Evolutionary conservation across 30 jellyfish, hydroid and myxozoan genomes (phyloP).

Genomic region (Cassiopea xamachana): DNA sequence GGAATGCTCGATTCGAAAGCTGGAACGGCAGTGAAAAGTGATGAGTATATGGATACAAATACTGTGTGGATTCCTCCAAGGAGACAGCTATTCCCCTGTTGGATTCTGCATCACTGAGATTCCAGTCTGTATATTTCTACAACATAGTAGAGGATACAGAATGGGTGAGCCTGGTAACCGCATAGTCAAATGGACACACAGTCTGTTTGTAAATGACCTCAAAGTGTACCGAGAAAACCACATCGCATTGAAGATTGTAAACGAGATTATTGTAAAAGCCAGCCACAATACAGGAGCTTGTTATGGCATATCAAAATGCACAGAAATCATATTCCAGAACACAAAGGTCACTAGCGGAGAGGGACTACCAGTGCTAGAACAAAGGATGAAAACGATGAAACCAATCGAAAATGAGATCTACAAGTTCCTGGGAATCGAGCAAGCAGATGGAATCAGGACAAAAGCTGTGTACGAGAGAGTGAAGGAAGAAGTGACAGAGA

Average conservation of each 20-base stretch:
- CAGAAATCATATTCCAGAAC: too few species aligned
- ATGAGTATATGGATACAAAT: background rate
- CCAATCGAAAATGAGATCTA: too few species aligned
- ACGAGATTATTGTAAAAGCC: background rate
- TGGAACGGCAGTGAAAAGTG: background rate
- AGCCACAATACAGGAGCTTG: too few species aligned
- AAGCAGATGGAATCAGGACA: background rate
- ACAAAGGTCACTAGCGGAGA: too few species aligned
- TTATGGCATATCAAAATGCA: too few species aligned
- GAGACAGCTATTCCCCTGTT: constrained; percentile 32
- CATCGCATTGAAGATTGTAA: background rate
- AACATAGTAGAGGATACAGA: constrained; percentile 3
- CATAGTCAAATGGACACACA: background rate
- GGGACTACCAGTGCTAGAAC: too few species aligned
- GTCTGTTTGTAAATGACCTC: background rate
- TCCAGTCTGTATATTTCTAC: background rate
- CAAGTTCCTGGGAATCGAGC: background rate
- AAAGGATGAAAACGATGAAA: too few species aligned
- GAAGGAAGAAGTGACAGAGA: background rate
- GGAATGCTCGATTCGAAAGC: background rate
- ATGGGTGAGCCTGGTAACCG: background rate
- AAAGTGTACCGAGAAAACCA: background rate
- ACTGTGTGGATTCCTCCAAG: constrained; percentile 30
- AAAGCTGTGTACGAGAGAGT: background rate
- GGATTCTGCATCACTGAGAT: background rate